A percentile compares a stretch with the other conserved stretches of the same genome.
Evolutionary conservation across 2,113 vertebrate species (phyloP).

Genomic region (Leucopsar rothschildi): DNA sequence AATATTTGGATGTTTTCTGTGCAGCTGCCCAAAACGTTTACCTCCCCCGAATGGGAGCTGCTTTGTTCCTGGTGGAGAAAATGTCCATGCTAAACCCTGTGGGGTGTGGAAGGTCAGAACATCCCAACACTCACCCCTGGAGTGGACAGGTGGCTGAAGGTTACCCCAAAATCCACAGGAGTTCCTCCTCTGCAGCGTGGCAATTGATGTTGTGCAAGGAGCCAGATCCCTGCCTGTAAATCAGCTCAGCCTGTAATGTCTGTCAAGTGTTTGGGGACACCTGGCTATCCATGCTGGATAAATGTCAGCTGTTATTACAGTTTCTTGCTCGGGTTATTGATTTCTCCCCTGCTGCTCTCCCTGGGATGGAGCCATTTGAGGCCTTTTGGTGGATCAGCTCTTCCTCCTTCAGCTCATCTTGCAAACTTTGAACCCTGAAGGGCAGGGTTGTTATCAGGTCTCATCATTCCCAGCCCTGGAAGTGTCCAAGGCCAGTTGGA

Average conservation of each 20-base stretch:
- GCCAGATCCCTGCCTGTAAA: slow-evolving; percentile 39
- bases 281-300: slow-evolving; percentile 61
- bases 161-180: background rate
- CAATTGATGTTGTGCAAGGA: background rate
- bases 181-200: fast-evolving
- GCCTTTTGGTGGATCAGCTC: slow-evolving; percentile 11
- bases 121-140: fast-evolving
- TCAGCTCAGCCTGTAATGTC: slow-evolving; percentile 57
- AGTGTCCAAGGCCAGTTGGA: background rate
- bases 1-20: background rate
- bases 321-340: slow-evolving; percentile 59
- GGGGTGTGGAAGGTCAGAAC: background rate
- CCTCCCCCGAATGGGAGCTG: background rate
- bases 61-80: fast-evolving
- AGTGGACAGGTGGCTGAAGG: background rate
- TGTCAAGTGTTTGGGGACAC: slow-evolving; percentile 63
- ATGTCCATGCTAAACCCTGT: fast-evolving
- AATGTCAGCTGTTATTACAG: slow-evolving; percentile 69
- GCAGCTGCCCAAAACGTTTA: background rate
- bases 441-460: background rate
- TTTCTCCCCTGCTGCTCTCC: slow-evolving; percentile 47
- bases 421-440: background rate
- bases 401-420: background rate
- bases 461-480: background rate
- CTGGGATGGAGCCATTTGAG: slow-evolving; percentile 34